Base-by-base conservation (phyloP, 2,888 invertebrate genomes). In the Ormyrus thymus region DNA sequence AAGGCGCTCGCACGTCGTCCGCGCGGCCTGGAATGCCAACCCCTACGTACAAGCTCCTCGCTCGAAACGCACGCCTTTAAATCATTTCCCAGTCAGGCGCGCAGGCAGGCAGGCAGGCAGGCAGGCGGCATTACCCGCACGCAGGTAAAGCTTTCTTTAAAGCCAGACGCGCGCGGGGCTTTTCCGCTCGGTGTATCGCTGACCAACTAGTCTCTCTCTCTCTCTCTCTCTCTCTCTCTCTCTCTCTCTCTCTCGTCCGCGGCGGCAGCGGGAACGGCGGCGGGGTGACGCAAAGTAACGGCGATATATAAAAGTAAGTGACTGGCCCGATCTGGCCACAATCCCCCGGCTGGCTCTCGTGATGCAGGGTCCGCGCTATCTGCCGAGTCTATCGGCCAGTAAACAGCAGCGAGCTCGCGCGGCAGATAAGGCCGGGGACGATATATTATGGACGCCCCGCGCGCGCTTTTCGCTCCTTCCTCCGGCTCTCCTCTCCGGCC, bases 371-470 rank as follows among this genome's bases (percentile, higher is more conserved):
- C 85, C 85, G 83, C 83, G 76, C 88, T 89, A 90, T 90, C 90
- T 87, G 86, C 83, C 83, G 86, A 89, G 89, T 89, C 89, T 89
- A 90, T 90, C 90, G 89, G 88, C 87, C 88, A 89, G 89, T 89
- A 89, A 90, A 89, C 89, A 61, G 68, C 56, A 11, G 48, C 65
- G 55, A 7, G 45, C 29, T 29, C 29, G 29, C 29, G 29, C 29
- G 29, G 29, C 88, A 89, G 89, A 90, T 90, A 90, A 90, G 89
- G 86, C 86, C 81, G 84, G 61, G 7, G 43, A 84, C 88, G 87
- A 89, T 89, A 89, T 88, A 89, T 89, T 89, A 87, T 88, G 86
- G 86, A 88, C 87, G 86, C 85, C 83, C 15, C 45, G 43, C 84
- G 84, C 82, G 81, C 81, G 79, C 70, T 78, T 29, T 29, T 29